These are phyloP conservation scores for Pristiophorus japonicus DNA, from an alignment of 2,113 vertebrate species.

Conservation along the genomic window DNA sequence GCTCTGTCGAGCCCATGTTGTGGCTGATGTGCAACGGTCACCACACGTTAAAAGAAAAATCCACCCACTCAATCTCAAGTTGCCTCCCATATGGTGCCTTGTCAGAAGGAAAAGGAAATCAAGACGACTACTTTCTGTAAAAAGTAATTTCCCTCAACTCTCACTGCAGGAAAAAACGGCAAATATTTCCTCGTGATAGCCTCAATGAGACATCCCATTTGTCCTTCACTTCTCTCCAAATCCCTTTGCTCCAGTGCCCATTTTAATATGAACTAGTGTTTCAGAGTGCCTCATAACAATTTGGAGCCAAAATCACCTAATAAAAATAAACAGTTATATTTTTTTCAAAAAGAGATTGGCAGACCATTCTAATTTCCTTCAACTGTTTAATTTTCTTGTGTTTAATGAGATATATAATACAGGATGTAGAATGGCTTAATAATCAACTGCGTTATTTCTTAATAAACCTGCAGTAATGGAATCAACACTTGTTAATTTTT, in stretches of 20 bases:
- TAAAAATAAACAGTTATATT: neutral
- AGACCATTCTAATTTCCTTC: neutral
- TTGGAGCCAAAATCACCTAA: neutral
- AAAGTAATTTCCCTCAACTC: neutral
- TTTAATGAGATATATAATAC: neutral
- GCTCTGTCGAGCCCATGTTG: too few species aligned
- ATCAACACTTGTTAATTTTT: neutral
- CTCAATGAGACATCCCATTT: neutral
- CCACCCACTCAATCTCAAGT: neutral
- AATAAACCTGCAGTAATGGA: neutral
- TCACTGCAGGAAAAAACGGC: neutral
- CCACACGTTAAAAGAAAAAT: too few species aligned
- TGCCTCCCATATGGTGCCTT: neutral
- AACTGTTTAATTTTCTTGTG: neutral
- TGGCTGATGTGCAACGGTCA: too few species aligned
- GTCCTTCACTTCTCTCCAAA: neutral
- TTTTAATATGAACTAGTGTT: neutral
- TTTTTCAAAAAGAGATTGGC: neutral
- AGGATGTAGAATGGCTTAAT: neutral
- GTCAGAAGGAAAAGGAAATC: neutral
- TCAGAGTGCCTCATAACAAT: neutral
- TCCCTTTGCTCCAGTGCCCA: neutral
- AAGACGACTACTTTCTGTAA: neutral
- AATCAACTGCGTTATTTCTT: neutral
- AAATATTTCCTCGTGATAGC: neutral